Base-by-base conservation (phyloP, 2,888 invertebrate species). In the Incurvaria masculella region DNA sequence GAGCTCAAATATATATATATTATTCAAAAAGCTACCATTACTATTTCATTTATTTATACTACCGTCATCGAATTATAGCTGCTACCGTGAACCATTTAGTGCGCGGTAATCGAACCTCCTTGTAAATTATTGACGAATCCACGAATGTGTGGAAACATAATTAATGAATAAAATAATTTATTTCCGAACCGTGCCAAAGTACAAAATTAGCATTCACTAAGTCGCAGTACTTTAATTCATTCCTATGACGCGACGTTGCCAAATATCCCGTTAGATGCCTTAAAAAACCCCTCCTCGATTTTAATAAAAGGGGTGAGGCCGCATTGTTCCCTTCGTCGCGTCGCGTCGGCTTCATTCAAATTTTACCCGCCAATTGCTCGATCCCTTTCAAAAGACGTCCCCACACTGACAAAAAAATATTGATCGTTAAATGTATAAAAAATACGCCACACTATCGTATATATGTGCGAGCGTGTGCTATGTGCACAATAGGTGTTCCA, bases 401-500 rank as follows among this genome's bases (percentile, higher is more conserved):
- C 33, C 33, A 33, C 33, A n/a, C 11, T 4, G 14, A 14, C 33
- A 33, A 33, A 33, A n/a, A 33, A 33, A 33, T 33, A 33, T 33
- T n/a, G 33, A 33, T 33, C 33, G 33, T 33, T 33, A n/a, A 33
- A 33, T 8, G 33, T 14, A 33, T 10, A 33, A 33, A 33, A 33
- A 14, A 33, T 33, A n/a, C 33, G 8, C 3, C 33, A n/a, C 23
- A 33, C 33, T 8, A n/a, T 14, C 8, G 14, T 33, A 23, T 23
- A 6, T 23, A 6, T 33, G 33, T 33, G 14, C 14, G 14, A 33
- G 11, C 33, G 33, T 11, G 11, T 8, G 8, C 14, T 11, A 33
- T 33, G 64, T 63, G 61, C 62, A 64, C 63, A 67, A 70, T 71
- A 69, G 68, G 39, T 69, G 61, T 69, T 68, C 59, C 65, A 53